Base-by-base conservation (phyloP, 2,797 vertebrate species). In the Gallinago solitaria region DNA sequence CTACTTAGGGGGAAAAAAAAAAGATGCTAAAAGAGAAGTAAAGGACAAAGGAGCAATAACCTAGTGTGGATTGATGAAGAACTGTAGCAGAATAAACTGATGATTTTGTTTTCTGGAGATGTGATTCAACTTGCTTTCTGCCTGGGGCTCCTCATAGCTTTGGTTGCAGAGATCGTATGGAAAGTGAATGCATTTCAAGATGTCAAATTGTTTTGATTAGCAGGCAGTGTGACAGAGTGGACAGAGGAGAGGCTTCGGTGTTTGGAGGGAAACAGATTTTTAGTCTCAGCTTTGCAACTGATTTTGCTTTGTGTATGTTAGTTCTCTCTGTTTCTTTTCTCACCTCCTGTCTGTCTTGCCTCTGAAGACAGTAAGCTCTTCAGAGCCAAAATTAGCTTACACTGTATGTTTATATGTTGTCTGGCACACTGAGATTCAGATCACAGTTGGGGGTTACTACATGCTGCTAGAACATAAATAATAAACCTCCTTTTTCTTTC, bases 41-140 rank as follows among this genome's bases (percentile, higher is more conserved):
- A 91, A 96, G 93, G 97, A 96, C 90, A 96, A 96, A 94, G 63
- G 53, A 97, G 50, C 89, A 80, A 88, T 94, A 96, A 95, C 89
- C 23, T 82, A 61, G 28, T 57, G 12, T 45, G 73, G 67, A 84
- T 92, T 92, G 74, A 39, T 71, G 81, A 81, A 78, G 54, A 95
- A 56, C 76, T 90, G 67, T 53, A 71, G 81, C 79, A 88, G 83
- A 87, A 90, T 79, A 95, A 93, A 60, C 76, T 37, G 61, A 77
- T 77, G 15, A 43, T 64, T 85, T 92, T 39, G 33, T 24, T 77
- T 96, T 89, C 61, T 93, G 87, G 78, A 76, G 43, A 23, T 86
- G 51, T 64, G 89, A 80, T 92, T 96, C 54, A 51, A 27, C 30
- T 68, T 77, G 41, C 24, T 89, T 75, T 71, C 50, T 93, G 48